A percentile compares a stretch with the other conserved stretches of the same genome.
phyloP scores from a whole-genome alignment of 2,797 vertebrate species.

The Podargus strigoides region DNA sequence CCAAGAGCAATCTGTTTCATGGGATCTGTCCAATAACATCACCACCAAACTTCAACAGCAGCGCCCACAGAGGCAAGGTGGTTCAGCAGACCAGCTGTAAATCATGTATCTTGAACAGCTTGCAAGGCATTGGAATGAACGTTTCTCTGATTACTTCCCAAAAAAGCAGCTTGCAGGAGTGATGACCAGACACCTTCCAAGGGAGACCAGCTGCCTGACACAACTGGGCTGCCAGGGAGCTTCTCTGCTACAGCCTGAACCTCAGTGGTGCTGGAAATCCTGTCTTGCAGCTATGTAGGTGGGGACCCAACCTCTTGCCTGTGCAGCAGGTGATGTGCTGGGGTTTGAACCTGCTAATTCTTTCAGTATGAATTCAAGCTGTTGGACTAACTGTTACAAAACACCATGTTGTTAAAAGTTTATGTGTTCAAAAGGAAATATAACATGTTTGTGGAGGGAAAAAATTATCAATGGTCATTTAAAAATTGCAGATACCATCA shows the following conservation, averaged over 20 bases:
- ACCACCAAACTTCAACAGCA: not conserved
- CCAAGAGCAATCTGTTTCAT: accelerated
- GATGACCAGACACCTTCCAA: not conserved
- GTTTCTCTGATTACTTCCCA: not conserved
- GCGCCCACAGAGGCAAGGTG: no score
- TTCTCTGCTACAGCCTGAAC: not conserved
- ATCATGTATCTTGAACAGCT: accelerated
- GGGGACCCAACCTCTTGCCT: not conserved
- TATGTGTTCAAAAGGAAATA: not conserved
- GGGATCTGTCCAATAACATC: not conserved
- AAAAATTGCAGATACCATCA: not conserved
- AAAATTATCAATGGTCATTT: not conserved
- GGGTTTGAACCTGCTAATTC: accelerated
- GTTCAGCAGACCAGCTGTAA: not conserved
- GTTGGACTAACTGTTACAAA: not conserved
- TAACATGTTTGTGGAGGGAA: not conserved
- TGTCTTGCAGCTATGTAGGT: not conserved
- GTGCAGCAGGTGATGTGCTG: no score
- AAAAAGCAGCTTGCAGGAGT: not conserved
- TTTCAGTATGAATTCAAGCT: not conserved
- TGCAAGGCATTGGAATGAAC: not conserved
- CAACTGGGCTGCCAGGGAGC: not conserved
- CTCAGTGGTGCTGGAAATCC: not conserved
- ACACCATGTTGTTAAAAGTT: not conserved
- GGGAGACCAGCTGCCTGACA: not conserved